Conservation (phyloP, 2,113 vertebrate genomes). For the Archilochus colubris region DNA sequence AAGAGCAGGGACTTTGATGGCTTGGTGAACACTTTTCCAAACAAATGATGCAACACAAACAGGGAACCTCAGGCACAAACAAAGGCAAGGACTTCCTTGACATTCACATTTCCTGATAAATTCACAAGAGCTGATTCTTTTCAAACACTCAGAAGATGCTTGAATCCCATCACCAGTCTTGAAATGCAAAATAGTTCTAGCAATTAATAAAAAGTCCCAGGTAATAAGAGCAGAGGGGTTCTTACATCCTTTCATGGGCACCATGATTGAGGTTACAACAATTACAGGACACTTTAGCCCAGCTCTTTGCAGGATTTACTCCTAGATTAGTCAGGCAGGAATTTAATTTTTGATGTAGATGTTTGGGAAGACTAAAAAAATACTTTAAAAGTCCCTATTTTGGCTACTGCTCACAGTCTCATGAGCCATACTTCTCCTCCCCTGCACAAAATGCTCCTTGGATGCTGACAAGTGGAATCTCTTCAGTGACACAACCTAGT, state of each 20-base stretch:
- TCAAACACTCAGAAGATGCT: background rate
- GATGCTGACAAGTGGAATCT: background rate
- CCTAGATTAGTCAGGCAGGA: background rate
- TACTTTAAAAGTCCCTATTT: background rate
- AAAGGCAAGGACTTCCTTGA: background rate
- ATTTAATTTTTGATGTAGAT: background rate
- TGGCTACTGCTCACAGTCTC: background rate
- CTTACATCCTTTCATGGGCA: background rate
- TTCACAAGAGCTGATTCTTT: background rate
- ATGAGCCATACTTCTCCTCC: background rate
- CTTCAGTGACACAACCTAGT: background rate
- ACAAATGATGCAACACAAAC: background rate
- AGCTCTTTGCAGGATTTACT: background rate
- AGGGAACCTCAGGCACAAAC: background rate
- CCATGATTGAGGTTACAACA: background rate
- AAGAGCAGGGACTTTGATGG: too few species aligned
- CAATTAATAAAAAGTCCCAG: background rate
- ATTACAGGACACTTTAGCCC: background rate
- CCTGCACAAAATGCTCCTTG: too few species aligned
- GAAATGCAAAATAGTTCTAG: background rate
- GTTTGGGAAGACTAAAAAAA: background rate
- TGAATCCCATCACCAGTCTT: background rate
- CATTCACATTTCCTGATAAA: background rate
- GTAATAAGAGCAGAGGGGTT: background rate
- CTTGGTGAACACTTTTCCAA: background rate